Base-by-base conservation (phyloP, 2,888 invertebrate genomes). In the Latrodectus hesperus region DNA sequence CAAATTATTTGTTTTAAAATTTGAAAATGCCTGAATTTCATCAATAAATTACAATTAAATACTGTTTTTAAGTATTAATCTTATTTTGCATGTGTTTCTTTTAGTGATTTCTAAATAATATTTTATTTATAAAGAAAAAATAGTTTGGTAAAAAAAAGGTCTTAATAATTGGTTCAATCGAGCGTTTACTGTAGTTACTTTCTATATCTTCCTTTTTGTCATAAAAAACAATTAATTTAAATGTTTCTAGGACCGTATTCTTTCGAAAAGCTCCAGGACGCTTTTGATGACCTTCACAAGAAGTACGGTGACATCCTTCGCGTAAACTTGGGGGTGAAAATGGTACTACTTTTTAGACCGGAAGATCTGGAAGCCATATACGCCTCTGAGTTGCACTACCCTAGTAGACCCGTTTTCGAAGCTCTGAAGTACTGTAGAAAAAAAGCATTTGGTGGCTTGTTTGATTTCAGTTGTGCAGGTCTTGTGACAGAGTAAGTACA, bases 371-470 rank as follows among this genome's bases (percentile, higher is more conserved):
- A 92, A 89, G 91, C 90, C 6, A 91, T 94, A 77, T 94, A 93
- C 90, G 91, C 92, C 76, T 91, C 92, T 79, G 94, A 94, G 90
- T 94, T 93, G 11, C 92, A 92, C 89, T 91, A 90, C 74, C 94
- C 94, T 1, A 90, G 92, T 82, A 92, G 94, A 55, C 93, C 93
- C 2, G 92, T 93, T 5, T 93, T 94, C 90, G 93, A 94, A 67
- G 94, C 94, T 1, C 92, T 94, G 10, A 91, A 93, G 80, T 91
- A 93, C 88, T 94, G 93, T 90, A 91, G 94, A 70, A 90, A 93
- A 88, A 92, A 93, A 85, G n/a, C 5, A 60, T 16, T 6, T 16
- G 90, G 91, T 16, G 91, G 92, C 51, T 90, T 92, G 89, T 89
- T 90, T 9, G 17, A 49, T 22, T 93, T 92, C 89, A 91, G 91